Conservation (phyloP, 1,140 invertebrate genomes). For the Drosophila eugracilis region DNA sequence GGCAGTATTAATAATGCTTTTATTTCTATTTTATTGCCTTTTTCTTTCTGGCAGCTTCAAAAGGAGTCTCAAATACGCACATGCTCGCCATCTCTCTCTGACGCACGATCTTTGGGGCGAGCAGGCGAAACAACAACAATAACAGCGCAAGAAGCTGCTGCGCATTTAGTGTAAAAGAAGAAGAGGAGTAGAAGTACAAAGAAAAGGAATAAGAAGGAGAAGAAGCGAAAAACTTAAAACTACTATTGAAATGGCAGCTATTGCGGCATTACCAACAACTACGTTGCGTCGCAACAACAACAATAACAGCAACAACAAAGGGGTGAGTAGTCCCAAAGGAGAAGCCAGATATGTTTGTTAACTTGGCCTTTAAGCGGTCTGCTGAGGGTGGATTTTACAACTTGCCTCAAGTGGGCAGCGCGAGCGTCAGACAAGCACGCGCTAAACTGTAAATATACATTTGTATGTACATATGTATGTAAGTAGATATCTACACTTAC, state of each 20-base stretch:
- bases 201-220: constrained; percentile 10
- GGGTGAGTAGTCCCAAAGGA: constrained; percentile 65
- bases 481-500: neutral
- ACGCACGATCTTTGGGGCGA: constrained; percentile 3
- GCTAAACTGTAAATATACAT: neutral
- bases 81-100: constrained; percentile 5
- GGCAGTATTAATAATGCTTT: constrained; percentile 27
- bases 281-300: constrained; percentile 40
- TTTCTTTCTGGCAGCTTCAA: constrained; percentile 34
- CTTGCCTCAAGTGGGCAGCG: constrained; percentile 15
- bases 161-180: constrained; percentile 37
- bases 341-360: constrained; percentile 48
- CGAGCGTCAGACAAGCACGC: constrained; percentile 32
- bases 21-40: constrained; percentile 37
- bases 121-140: constrained; percentile 11
- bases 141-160: constrained; percentile 70
- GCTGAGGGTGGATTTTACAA: constrained; percentile 56
- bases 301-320: constrained; percentile 49
- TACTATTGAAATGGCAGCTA: constrained; percentile 50
- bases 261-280: constrained; percentile 50
- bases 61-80: constrained; percentile 42
- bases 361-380: constrained; percentile 68
- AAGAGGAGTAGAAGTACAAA: constrained; percentile 10
- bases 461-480: constrained; percentile 1
- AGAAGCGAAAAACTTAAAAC: constrained; percentile 18